A percentile compares a stretch with the other conserved stretches of the same genome.
These are phyloP conservation scores for Dendroctonus ponderosae DNA, from an alignment of 1,140 invertebrate genomes.

Conservation along the genomic window DNA sequence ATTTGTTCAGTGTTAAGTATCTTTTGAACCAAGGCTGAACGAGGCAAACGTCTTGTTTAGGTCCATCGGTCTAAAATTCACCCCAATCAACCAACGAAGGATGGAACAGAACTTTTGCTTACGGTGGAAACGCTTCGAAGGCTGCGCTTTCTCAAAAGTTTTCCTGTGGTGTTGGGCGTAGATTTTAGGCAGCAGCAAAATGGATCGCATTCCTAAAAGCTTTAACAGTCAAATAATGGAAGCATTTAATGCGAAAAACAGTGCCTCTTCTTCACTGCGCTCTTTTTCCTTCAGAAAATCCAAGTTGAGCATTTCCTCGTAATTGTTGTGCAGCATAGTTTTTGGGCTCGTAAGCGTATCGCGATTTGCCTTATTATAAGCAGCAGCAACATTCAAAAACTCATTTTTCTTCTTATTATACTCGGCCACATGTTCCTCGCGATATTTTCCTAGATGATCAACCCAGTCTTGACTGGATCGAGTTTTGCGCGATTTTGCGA, in stretches of 20 bases:
- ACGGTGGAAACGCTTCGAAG: background rate
- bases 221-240: background rate
- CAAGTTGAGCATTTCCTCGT: conserved; percentile 23
- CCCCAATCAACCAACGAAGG: too few relatives aligned
- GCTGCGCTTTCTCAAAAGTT: conserved; percentile 14
- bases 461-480: conserved; percentile 29
- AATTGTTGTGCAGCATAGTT: conserved; percentile 21
- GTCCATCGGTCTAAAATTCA: conserved; percentile 26
- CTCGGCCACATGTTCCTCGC: conserved; percentile 37
- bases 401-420: conserved; percentile 35
- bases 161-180: conserved; percentile 16
- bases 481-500: conserved; percentile 19
- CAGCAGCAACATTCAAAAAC: conserved; percentile 26
- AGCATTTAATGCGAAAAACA: background rate
- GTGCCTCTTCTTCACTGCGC: conserved; percentile 3
- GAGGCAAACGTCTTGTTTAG: conserved; percentile 12
- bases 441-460: conserved; percentile 32
- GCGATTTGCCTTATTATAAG: conserved; percentile 36
- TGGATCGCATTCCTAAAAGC: conserved; percentile 16
- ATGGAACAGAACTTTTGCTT: too few relatives aligned
- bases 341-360: conserved; percentile 24
- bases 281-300: conserved; percentile 22
- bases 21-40: conserved; percentile 42
- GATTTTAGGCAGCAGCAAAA: conserved; percentile 16
- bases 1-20: conserved; percentile 41